Conservation (phyloP, 2,797 vertebrate species). For the Lophius americanus region DNA sequence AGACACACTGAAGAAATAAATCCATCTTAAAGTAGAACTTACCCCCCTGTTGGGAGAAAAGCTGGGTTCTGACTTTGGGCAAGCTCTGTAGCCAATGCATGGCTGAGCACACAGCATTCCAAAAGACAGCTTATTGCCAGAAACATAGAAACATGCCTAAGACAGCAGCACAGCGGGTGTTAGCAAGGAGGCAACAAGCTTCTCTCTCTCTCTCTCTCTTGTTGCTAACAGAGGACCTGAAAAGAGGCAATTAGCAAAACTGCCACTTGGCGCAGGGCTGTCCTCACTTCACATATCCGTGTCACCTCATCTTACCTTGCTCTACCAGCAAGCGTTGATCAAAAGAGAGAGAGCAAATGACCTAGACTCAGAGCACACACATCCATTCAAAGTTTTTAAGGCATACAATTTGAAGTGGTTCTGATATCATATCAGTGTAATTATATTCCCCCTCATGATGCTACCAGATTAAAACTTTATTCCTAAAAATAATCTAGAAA, state of each 20-base stretch:
- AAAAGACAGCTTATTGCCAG: constrained; percentile 59
- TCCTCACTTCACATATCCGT: constrained; percentile 68
- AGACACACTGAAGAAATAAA: constrained; percentile 33
- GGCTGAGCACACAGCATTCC: constrained; percentile 78
- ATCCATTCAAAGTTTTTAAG: background rate
- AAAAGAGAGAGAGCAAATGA: background rate
- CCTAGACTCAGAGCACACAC: background rate
- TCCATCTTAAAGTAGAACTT: constrained; percentile 62
- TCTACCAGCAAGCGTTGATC: constrained; percentile 19
- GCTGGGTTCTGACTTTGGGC: constrained; percentile 67
- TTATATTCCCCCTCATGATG: too few relatives aligned
- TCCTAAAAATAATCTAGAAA: too few relatives aligned
- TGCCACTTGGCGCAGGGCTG: constrained; percentile 60
- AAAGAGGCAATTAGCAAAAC: constrained; percentile 73
- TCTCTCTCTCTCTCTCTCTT: constrained; percentile 10
- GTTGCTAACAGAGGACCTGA: constrained; percentile 48
- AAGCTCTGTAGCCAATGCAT: constrained; percentile 71
- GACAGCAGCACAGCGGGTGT: constrained; percentile 42
- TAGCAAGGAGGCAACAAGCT: constrained; percentile 42
- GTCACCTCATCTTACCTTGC: constrained; percentile 71
- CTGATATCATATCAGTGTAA: too few relatives aligned
- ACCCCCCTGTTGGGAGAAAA: constrained; percentile 68
- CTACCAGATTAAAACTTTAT: too few relatives aligned
- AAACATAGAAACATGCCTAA: constrained; percentile 68
- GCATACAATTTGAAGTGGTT: too few relatives aligned